phyloP scores from a whole-genome alignment of 2,888 invertebrate genomes.

The Mythimna impura region DNA sequence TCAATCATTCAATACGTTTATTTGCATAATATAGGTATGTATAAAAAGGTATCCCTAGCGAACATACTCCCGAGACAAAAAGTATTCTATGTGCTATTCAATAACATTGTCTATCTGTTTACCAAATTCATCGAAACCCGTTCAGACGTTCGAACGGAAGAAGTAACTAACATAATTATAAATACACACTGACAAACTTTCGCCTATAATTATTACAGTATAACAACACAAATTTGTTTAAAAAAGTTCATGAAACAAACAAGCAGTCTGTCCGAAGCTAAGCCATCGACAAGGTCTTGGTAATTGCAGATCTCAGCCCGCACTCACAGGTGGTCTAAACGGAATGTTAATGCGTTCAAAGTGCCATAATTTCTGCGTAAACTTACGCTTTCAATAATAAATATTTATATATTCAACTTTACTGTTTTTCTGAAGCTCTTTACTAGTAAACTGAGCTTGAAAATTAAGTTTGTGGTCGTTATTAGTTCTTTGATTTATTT shows the following conservation, averaged over 20 bases:
- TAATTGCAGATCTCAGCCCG: slow-evolving; percentile 77
- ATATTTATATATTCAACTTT: slow-evolving; percentile 66
- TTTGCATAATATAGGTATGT: too few species aligned
- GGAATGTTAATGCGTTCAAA: slow-evolving; percentile 79
- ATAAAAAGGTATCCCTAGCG: too few species aligned
- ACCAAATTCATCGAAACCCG: too few species aligned
- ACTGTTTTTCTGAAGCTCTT: background rate
- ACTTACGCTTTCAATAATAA: slow-evolving; percentile 72
- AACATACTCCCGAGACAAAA: too few species aligned
- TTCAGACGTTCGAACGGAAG: too few species aligned
- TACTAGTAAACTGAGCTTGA: slow-evolving; percentile 4
- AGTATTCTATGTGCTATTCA: too few species aligned
- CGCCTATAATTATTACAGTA: too few species aligned
- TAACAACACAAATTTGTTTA: too few species aligned
- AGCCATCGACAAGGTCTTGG: slow-evolving; percentile 68
- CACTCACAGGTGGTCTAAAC: slow-evolving; percentile 82
- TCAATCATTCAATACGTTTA: too few species aligned
- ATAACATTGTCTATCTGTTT: too few species aligned
- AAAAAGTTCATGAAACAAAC: slow-evolving; percentile 17
- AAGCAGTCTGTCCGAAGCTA: slow-evolving; percentile 50
- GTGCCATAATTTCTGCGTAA: slow-evolving; percentile 79
- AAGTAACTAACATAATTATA: too few species aligned
- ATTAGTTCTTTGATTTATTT: slow-evolving; percentile 39
- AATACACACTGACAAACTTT: too few species aligned
- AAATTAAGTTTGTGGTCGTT: slow-evolving; percentile 27